Percentiles rank a stretch among this genome's conserved stretches.
Evolutionary conservation across 2,797 vertebrate species (phyloP).

Genomic region (Argentina silus): DNA sequence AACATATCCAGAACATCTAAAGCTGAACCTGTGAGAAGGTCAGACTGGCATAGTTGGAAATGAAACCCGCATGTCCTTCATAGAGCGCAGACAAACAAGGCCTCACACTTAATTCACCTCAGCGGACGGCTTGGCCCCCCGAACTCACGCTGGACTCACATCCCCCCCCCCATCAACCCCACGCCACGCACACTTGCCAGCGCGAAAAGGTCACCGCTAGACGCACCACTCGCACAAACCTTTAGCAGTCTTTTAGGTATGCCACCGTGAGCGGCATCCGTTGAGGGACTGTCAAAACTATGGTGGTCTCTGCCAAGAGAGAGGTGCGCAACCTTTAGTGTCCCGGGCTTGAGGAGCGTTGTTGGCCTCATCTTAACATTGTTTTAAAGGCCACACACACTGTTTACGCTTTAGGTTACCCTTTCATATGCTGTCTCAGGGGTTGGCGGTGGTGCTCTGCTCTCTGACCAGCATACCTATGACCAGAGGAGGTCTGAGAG

Average conservation of each 20-base stretch:
- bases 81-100: conserved; percentile 48
- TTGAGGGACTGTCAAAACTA: conserved; percentile 76
- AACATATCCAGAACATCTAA: conserved; percentile 25
- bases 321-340: conserved; percentile 78
- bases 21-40: conserved; percentile 61
- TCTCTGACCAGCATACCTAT: conserved; percentile 67
- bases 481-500: conserved; percentile 24
- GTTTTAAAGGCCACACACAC: conserved; percentile 79
- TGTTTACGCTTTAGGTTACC: conserved; percentile 73
- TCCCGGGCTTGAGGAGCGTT: conserved; percentile 63
- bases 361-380: conserved; percentile 66
- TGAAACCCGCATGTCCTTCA: conserved; percentile 63
- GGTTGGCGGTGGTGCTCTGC: conserved; percentile 31
- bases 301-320: conserved; percentile 60
- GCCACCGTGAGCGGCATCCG: conserved; percentile 58
- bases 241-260: conserved; percentile 53
- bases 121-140: conserved; percentile 50
- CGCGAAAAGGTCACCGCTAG: conserved; percentile 73
- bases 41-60: conserved; percentile 62
- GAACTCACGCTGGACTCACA: conserved; percentile 19
- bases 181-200: conserved; percentile 31
- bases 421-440: conserved; percentile 68
- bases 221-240: conserved; percentile 58
- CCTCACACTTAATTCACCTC: conserved; percentile 42
- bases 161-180: not conserved